Base-by-base conservation (phyloP, 1,140 invertebrate genomes). In the Zophobas atratus region DNA sequence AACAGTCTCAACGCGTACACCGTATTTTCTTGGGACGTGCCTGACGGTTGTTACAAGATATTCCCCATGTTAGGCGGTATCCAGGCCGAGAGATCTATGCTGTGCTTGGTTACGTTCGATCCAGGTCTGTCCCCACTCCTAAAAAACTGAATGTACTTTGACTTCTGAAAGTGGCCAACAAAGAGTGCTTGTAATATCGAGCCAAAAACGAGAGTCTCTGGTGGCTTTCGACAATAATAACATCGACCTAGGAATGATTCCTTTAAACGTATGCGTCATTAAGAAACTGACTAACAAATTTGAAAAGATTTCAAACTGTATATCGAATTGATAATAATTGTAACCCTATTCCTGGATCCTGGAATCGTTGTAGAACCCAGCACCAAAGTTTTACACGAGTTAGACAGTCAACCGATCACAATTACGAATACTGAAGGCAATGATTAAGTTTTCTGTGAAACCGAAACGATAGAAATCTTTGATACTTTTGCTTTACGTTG, bases 1-100 rank as follows among this genome's bases (percentile, higher is more conserved):
- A 82, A 82, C 70, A 78, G 79, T 1, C 75, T 82, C 2, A 82
- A 82, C 60, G 77, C 77, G 32, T 67, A 57, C 36, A 78, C 81
- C 6, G 74, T 46, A 1, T 82, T 81, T 46, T 6, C 56, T 1
- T 75, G 79, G 60, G 80, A 80, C 8, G 53, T 81, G 0, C 63
- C 56, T 1, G 77, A 73, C 41, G 55, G 70, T 3, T 74, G 77
- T 48, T 79, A 79, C n/a, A 76, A 73, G 4, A 48, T 81, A 0
- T 51, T 72, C 48, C 82, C 82, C 2, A 1, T 0, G 2, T 49
- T n/a, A 6, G 82, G 82, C 2, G 55, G 57, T 33, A 77, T 82
- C 38, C 67, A 74, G 1, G 51, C 77, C 0, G 76, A 76, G 41
- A 77, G 74, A 39, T 77, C 73, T n/a, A 63, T 82, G n/a, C 6